These are phyloP conservation scores for Galago senegalensis DNA, from an alignment of 2,797 vertebrate genomes.

Conservation along the genomic window DNA sequence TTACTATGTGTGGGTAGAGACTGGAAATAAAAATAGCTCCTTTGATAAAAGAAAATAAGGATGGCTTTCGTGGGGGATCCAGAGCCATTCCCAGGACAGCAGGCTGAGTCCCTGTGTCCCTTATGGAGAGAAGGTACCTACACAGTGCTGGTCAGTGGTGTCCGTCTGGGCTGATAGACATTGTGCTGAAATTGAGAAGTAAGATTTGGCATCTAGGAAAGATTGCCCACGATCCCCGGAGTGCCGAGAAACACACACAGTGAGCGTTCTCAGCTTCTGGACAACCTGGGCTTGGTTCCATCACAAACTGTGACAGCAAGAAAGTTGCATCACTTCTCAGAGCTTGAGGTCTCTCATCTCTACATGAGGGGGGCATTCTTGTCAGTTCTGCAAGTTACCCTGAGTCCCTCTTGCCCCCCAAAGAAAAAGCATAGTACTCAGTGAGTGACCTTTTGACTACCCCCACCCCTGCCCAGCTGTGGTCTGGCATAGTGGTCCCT, in stretches of 20 bases:
- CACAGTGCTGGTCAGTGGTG: rapidly evolving
- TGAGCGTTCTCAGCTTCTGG: not conserved
- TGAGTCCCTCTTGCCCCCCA: not conserved
- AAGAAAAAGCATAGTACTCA: not conserved
- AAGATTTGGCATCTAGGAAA: rapidly evolving
- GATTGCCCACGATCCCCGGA: not conserved
- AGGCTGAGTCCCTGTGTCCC: not conserved
- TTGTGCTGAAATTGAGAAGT: not conserved
- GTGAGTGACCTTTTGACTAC: not conserved
- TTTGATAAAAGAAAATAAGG: slow-evolving; percentile 38
- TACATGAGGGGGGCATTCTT: not conserved
- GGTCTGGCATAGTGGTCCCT: not conserved
- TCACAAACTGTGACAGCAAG: not conserved
- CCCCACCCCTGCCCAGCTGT: not conserved
- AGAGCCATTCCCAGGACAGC: not conserved
- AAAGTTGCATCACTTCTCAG: not conserved
- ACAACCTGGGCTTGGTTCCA: not conserved
- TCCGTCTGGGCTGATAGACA: not conserved
- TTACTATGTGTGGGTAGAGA: slow-evolving; percentile 23
- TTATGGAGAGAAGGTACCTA: not conserved
- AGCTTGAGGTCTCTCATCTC: not conserved
- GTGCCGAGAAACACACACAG: rapidly evolving
- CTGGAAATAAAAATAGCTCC: slow-evolving; percentile 61
- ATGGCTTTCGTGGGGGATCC: not conserved
- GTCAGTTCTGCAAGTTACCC: not conserved